phyloP scores from a whole-genome alignment of 2,888 invertebrate species.

The Megastigmus dorsalis region DNA sequence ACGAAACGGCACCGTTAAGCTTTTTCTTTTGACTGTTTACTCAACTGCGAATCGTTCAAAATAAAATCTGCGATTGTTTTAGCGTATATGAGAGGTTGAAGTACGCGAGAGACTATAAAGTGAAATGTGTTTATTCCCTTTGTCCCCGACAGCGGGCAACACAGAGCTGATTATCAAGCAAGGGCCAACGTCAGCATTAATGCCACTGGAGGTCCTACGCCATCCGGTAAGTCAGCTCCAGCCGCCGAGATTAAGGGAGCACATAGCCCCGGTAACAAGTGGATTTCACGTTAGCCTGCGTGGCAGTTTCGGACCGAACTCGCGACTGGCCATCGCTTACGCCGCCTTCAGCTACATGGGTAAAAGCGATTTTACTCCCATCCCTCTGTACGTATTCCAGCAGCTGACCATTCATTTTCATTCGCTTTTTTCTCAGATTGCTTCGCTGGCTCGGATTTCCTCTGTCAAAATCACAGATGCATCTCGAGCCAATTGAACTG shows the following conservation, averaged over 20 bases:
- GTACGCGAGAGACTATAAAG: no score
- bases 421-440: conserved; percentile 76
- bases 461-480: conserved; percentile 84
- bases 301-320: conserved; percentile 80
- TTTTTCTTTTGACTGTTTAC: no score
- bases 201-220: conserved; percentile 78
- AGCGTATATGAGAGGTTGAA: no score
- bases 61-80: no score
- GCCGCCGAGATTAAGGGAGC: conserved; percentile 75
- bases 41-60: no score
- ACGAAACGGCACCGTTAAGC: no score
- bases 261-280: conserved; percentile 78
- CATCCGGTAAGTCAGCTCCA: conserved; percentile 75
- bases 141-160: conserved; percentile 74
- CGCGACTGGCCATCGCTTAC: conserved; percentile 82
- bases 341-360: conserved; percentile 83
- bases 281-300: conserved; percentile 83
- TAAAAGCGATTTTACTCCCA: conserved; percentile 60
- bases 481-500: conserved; percentile 81
- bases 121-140: not conserved
- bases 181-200: conserved; percentile 81
- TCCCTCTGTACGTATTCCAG: not conserved
- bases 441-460: conserved; percentile 81
- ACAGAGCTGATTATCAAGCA: conserved; percentile 81
- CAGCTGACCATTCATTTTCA: not conserved